Percentiles rank a stretch among this genome's conserved stretches.
Evolutionary conservation across 64 coral and sea anemone species (phyloP).

Genomic region (Stichodactyla mertensii): DNA sequence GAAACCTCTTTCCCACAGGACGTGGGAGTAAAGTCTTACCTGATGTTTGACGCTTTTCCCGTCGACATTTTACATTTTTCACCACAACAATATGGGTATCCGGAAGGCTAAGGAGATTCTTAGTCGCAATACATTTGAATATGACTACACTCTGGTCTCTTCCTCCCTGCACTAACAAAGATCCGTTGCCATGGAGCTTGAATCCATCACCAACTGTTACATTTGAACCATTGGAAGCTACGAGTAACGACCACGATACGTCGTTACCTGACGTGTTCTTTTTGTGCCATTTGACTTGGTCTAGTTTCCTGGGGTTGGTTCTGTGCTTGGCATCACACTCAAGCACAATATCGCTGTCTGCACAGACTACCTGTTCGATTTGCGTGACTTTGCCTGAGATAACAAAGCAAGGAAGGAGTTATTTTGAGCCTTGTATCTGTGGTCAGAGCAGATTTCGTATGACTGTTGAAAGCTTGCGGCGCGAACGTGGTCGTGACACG

Average conservation of each 20-base stretch:
- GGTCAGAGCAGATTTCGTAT: too few relatives aligned
- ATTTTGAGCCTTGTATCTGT: neutral
- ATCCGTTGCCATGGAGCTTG: neutral
- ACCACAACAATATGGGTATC: neutral
- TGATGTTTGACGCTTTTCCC: neutral
- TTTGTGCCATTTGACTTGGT: slow-evolving; percentile 1
- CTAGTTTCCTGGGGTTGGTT: neutral
- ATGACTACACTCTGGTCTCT: neutral
- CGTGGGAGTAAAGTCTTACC: neutral
- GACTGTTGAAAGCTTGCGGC: too few relatives aligned
- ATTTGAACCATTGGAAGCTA: neutral
- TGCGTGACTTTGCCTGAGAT: neutral
- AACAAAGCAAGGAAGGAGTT: neutral
- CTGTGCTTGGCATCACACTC: neutral
- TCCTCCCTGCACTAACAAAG: neutral
- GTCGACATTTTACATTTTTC: neutral
- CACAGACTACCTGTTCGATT: neutral
- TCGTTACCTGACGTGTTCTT: neutral
- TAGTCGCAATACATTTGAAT: slow-evolving; percentile 5
- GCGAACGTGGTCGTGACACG: too few relatives aligned
- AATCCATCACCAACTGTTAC: neutral
- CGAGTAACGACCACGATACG: neutral
- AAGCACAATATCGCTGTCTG: neutral
- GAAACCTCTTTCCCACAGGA: too few relatives aligned
- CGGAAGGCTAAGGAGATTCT: neutral